These are phyloP conservation scores for Axinella damicornis DNA, from an alignment of 37 sponge, comb jelly and placozoan species.

Conservation along the genomic window DNA sequence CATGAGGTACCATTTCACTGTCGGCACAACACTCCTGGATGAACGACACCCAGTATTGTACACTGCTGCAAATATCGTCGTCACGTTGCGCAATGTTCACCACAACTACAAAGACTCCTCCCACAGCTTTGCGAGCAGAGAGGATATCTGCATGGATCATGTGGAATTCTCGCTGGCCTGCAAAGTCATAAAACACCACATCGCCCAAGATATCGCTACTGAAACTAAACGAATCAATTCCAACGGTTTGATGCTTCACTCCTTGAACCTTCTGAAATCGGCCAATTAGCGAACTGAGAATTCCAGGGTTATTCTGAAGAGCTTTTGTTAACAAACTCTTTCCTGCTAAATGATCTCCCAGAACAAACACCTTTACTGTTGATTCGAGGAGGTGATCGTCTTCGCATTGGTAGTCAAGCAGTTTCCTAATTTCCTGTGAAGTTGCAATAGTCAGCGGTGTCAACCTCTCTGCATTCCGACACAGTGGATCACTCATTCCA, in stretches of 20 bases:
- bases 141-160: neutral
- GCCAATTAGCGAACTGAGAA: neutral
- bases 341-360: constrained; percentile 33
- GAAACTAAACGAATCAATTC: constrained; percentile 12
- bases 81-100: constrained; percentile 22
- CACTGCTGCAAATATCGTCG: neutral
- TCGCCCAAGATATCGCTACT: constrained; percentile 15
- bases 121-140: neutral
- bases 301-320: neutral
- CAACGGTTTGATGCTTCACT: constrained; percentile 22
- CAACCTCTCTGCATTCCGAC: neutral
- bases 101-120: constrained; percentile 23
- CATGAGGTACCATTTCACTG: constrained; percentile 4
- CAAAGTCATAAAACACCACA: constrained; percentile 40
- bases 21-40: neutral
- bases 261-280: neutral
- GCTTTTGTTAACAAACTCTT: constrained; percentile 45
- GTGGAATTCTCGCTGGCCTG: constrained; percentile 43
- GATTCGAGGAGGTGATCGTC: neutral
- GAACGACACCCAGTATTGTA: constrained; percentile 32
- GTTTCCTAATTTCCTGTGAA: too few species aligned
- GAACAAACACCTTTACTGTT: constrained; percentile 1
- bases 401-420: too few species aligned
- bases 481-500: neutral
- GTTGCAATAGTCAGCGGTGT: neutral